phyloP scores from a whole-genome alignment of 2,888 invertebrate species.

The Thymelicus sylvestris region DNA sequence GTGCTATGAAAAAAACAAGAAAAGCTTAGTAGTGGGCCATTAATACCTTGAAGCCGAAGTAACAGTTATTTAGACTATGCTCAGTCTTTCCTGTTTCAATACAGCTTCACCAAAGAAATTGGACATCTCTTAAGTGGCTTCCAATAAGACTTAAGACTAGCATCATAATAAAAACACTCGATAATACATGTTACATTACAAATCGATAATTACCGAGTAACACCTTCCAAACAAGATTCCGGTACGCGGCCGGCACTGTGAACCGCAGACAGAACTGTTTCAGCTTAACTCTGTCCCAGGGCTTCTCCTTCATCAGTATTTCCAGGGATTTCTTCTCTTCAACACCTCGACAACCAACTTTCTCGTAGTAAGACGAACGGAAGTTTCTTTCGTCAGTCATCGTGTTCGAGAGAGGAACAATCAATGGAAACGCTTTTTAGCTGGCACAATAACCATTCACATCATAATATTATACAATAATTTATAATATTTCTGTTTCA shows the following conservation, averaged over 20 bases:
- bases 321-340: conserved; percentile 96
- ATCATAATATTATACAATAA: neutral
- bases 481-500: too few species aligned
- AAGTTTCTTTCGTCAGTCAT: conserved; percentile 91
- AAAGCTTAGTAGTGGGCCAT: too few species aligned
- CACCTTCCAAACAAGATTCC: conserved; percentile 94
- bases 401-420: conserved; percentile 39
- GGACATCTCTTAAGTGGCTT: too few species aligned
- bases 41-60: too few species aligned
- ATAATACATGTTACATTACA: too few species aligned
- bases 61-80: too few species aligned
- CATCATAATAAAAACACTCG: conserved; percentile 42
- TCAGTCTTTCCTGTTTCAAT: neutral
- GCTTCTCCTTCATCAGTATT: conserved; percentile 94
- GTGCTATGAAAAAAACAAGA: too few species aligned
- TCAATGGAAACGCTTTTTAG: conserved; percentile 18
- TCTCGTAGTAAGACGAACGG: conserved; percentile 92
- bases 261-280: conserved; percentile 94
- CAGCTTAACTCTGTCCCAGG: conserved; percentile 90
- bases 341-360: conserved; percentile 95
- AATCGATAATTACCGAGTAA: conserved; percentile 86
- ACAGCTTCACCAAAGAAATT: neutral
- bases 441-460: neutral
- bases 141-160: too few species aligned
- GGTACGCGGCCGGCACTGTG: conserved; percentile 92